A percentile compares a stretch with the other conserved stretches of the same genome.
Evolutionary conservation across 2,797 vertebrate species (phyloP).

Genomic region (Leuciscus waleckii): DNA sequence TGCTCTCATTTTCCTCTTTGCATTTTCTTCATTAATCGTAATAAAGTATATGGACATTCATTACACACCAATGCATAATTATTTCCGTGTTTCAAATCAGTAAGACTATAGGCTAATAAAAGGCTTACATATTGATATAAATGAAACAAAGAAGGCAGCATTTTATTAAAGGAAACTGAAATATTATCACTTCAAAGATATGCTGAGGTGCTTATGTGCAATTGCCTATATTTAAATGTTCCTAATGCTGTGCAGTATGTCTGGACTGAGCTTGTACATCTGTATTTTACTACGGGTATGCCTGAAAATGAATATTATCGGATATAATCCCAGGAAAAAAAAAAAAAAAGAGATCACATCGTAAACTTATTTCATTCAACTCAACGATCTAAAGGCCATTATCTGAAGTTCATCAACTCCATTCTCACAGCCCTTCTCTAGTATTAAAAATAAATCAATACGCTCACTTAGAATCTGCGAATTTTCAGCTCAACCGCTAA

Average conservation of each 20-base stretch:
- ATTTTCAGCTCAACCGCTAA: slow-evolving; percentile 18
- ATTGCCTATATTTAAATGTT: slow-evolving; percentile 17
- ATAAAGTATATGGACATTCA: slow-evolving; percentile 21
- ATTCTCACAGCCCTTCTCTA: slow-evolving; percentile 19
- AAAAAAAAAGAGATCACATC: neutral
- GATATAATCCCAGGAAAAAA: neutral
- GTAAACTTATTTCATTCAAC: slow-evolving; percentile 8
- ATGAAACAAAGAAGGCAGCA: neutral
- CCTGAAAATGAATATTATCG: neutral
- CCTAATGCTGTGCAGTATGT: neutral
- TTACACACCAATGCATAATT: neutral
- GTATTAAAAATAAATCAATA: slow-evolving; percentile 50
- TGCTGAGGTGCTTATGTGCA: neutral
- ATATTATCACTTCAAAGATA: slow-evolving; percentile 19
- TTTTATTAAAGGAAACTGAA: neutral
- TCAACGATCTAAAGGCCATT: slow-evolving; percentile 24
- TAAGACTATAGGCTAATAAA: neutral
- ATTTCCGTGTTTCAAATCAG: neutral
- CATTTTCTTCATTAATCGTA: slow-evolving; percentile 33
- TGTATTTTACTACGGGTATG: neutral
- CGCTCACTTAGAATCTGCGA: neutral
- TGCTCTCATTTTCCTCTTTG: slow-evolving; percentile 20
- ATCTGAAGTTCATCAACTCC: slow-evolving; percentile 36
- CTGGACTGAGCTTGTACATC: neutral
- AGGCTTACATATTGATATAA: neutral